Conservation (phyloP, 2,888 invertebrate species). For the Nephrotoma guestfalica region DNA sequence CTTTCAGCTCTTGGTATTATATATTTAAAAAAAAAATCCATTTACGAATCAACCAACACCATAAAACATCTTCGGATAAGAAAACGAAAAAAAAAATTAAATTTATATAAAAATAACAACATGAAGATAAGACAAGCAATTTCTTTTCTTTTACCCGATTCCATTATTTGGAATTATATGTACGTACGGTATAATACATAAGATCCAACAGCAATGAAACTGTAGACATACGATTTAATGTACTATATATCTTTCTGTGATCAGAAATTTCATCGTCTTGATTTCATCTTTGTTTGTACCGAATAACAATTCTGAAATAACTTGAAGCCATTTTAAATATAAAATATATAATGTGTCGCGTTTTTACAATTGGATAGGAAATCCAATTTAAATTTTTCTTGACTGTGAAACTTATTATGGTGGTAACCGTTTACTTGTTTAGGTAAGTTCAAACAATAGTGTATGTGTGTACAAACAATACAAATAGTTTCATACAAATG, state of each 20-base stretch:
- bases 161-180: neutral
- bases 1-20: neutral
- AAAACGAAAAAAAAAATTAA: neutral
- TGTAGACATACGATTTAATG: too few species aligned
- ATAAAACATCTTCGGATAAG: neutral
- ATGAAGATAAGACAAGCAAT: neutral
- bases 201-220: too few species aligned
- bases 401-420: too few species aligned
- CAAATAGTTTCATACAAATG: too few species aligned
- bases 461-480: too few species aligned
- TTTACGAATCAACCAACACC: neutral
- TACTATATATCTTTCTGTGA: neutral
- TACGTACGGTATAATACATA: neutral
- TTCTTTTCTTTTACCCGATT: neutral
- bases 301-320: neutral
- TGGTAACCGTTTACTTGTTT: too few species aligned
- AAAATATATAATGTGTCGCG: neutral
- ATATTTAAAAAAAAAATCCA: neutral
- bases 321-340: neutral
- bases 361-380: neutral
- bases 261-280: neutral
- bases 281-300: neutral
- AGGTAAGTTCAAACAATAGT: too few species aligned
- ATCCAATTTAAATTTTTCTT: too few species aligned
- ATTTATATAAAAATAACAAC: neutral